Base-by-base conservation (phyloP, 2,113 vertebrate genomes). In the Apaloderma vittatum region DNA sequence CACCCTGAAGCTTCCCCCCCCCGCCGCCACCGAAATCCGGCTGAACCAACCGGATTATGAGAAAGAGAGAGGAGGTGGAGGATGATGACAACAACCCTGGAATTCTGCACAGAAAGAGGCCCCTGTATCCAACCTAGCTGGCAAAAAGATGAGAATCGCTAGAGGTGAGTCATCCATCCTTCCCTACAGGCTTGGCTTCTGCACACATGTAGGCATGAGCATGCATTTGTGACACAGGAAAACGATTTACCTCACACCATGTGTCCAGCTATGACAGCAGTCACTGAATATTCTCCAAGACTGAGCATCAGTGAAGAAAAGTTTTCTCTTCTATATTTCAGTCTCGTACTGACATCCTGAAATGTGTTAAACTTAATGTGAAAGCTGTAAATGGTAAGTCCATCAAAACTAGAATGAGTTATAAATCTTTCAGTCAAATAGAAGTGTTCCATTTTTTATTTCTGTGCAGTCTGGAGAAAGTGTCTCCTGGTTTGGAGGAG, bases 281-380 rank as follows among this genome's bases (percentile, higher is more conserved):
- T 19, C 57, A 52, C 51, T 76, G 78, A 62, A 52, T 20, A 6
- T 0, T 1, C 24, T 93, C 82, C 72, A 80, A 90, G 95, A 88
- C 48, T 51, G 63, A 92, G 46, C 34, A 79, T 70, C 27, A 71
- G 79, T 57, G 68, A 93, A 80, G 52, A 65, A 62, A 78, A 83
- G 29, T 82, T 91, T 66, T 71, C 90, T 80, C 46, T 84, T 94
- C 55, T 90, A 9, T 23, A 45, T 73, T 63, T 89, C 90, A 92
- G 79, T 34, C 37, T 93, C 2, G 1, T 21, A 49, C 76, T 54
- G 79, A 89, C 80, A 94, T 75, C 65, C 79, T 85, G 83, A 91
- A 90, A 96, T 45, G 36, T 71, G 80, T 75, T 86, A 91, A 95
- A 83, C 22, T 79, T 78, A 55, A 88, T 72, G 79, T 88, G 74